Evolutionary conservation across 2,797 vertebrate genomes (phyloP).

Genomic region (Clangula hyemalis): DNA sequence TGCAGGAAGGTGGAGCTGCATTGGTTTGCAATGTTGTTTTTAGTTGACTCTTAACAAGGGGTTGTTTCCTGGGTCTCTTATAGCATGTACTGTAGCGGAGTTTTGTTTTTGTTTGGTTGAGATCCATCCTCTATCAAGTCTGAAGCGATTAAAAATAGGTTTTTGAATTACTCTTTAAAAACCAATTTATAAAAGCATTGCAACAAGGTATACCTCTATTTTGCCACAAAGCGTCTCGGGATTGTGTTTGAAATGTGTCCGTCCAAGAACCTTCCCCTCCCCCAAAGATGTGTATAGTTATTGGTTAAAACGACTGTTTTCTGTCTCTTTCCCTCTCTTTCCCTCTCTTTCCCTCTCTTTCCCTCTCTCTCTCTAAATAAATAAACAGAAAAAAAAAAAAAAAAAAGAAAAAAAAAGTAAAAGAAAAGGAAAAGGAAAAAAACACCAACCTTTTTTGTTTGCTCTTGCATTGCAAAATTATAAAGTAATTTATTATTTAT

Average conservation of each 20-base stretch:
- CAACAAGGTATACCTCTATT: slow-evolving; percentile 99
- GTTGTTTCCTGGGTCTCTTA: slow-evolving; percentile 80
- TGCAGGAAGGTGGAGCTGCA: slow-evolving; percentile 77
- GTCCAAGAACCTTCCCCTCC: slow-evolving; percentile 84
- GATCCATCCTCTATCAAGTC: slow-evolving; percentile 76
- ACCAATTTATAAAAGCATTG: slow-evolving; percentile 90
- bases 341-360: background rate
- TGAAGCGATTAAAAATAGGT: slow-evolving; percentile 78
- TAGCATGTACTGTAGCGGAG: slow-evolving; percentile 78
- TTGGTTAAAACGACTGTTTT: slow-evolving; percentile 86
- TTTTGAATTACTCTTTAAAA: slow-evolving; percentile 85
- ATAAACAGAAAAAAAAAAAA: slow-evolving; percentile 77
- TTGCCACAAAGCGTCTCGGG: slow-evolving; percentile 92
- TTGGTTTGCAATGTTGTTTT: slow-evolving; percentile 79
- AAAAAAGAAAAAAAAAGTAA: slow-evolving; percentile 72
- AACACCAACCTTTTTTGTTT: slow-evolving; percentile 81
- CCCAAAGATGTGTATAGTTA: slow-evolving; percentile 98
- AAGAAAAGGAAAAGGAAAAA: slow-evolving; percentile 53
- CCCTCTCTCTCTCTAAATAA: slow-evolving; percentile 78
- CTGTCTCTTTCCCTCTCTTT: background rate
- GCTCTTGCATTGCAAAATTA: slow-evolving; percentile 92
- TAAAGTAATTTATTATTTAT: slow-evolving; percentile 99
- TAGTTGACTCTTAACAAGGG: slow-evolving; percentile 79
- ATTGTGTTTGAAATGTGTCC: slow-evolving; percentile 91
- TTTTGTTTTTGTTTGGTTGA: slow-evolving; percentile 70